Base-by-base conservation (phyloP, 2,888 invertebrate genomes). In the Clostera curtula region DNA sequence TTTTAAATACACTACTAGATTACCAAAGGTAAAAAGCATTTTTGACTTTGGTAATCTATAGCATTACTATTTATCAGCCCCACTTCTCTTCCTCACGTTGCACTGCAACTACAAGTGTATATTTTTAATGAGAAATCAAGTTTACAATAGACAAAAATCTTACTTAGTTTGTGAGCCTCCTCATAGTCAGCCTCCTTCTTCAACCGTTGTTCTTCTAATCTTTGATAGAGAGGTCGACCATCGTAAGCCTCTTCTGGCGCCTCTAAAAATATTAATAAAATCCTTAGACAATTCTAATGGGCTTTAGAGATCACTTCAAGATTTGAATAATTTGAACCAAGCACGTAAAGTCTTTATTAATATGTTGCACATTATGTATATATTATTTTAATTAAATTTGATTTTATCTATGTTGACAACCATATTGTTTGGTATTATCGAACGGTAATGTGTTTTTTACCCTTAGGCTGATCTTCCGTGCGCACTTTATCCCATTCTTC, bases 401-500 rank as follows among this genome's bases (percentile, higher is more conserved):
- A 28, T 28, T 25, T 27, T 31, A 33, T 24, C 31, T 32, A 34
- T 40, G 34, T 39, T n/a, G n/a, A n/a, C 40, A 40, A 29, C 32
- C 39, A 25, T 40, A 29, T 2, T 31, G 20, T 27, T 27, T 12
- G 10, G n/a, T n/a, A n/a, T n/a, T n/a, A n/a, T n/a, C n/a, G n/a
- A n/a, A n/a, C n/a, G n/a, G n/a, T n/a, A n/a, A n/a, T n/a, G n/a
- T 19, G 11, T 10, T 37, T 26, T 13, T 63, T 83, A 97, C 97
- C 95, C 80, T 90, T 43, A 5, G 98, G 97, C 62, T 98, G 93
- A 46, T 95, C 94, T 14, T 94, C 91, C 32, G 92, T 91, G 43
- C 98, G 86, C 1, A 97, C 97, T 82, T 91, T 93, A 52, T 98
- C 97, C 98, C 98, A 98, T 88, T 98, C 97, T 66, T 96, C 95